Conservation (phyloP, 2,113 vertebrate species). For the Hypomesus transpacificus region DNA sequence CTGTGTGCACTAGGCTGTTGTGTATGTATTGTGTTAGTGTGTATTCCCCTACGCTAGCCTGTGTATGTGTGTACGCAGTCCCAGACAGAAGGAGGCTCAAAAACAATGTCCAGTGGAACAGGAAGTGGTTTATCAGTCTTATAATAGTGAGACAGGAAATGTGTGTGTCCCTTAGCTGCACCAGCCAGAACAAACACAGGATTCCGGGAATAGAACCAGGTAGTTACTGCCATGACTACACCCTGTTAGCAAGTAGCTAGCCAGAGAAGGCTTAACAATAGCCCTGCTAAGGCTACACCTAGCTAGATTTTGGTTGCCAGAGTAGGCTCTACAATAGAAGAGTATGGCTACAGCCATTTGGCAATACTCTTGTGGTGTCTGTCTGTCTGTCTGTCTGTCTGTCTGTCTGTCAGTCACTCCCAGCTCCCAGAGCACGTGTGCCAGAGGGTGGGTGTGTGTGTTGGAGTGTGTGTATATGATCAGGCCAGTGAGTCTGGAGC, state of each 20-base stretch:
- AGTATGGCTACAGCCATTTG: too few relatives aligned
- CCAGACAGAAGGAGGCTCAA: too few relatives aligned
- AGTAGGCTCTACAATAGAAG: too few relatives aligned
- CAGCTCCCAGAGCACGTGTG: not conserved
- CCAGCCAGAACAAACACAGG: conserved; percentile 37
- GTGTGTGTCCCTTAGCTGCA: not conserved
- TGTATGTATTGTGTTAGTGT: not conserved
- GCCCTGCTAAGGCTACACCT: too few relatives aligned
- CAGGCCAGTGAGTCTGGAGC: not conserved
- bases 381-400: conserved; percentile 1
- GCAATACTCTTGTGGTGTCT: not conserved
- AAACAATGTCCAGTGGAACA: too few relatives aligned
- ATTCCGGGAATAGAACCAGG: conserved; percentile 31
- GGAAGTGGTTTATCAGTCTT: not conserved
- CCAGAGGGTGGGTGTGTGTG: conserved; percentile 2
- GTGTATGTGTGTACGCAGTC: not conserved
- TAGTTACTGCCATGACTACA: not conserved
- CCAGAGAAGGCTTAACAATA: too few relatives aligned
- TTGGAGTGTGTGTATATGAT: not conserved
- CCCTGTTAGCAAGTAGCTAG: too few relatives aligned
- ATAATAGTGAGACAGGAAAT: not conserved
- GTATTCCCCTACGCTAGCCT: not conserved
- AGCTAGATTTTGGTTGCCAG: too few relatives aligned
- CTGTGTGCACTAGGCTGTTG: not conserved
- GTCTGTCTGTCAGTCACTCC: not conserved